Base-by-base conservation (phyloP, 2,113 vertebrate species). In the Lutjanus erythropterus region DNA sequence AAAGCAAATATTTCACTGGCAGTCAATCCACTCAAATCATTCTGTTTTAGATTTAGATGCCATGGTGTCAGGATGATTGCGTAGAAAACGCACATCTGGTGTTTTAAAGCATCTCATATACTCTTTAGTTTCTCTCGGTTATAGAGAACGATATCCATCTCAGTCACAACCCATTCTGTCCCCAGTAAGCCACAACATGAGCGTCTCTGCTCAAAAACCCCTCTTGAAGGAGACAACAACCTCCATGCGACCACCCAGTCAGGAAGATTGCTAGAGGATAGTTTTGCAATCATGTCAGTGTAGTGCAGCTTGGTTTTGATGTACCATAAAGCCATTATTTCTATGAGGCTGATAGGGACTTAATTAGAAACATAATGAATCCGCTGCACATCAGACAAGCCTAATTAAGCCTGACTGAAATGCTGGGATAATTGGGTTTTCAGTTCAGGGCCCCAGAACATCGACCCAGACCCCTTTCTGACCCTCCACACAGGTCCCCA, bases 311-410 rank as follows among this genome's bases (percentile, higher is more conserved):
- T 55, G 47, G 79, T 91, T 91, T 88, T 94, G 88, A 94, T 87
- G 91, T 89, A 85, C 75, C 81, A 86, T 90, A 81, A 82, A 91
- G 84, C 88, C 84, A 94, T 94, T 94, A 93, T 94, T 92, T 90
- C 90, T 91, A 78, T 85, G 62, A 33, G 71, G 83, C 91, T 91
- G 93, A 94, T 93, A 91, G 92, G 70, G 91, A 91, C 93, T 95
- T 94, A 94, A 95, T 95, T 95, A 93, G 92, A 91, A 94, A 92
- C 93, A 94, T 93, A 95, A 95, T 95, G 91, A 93, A 91, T 93
- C 86, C 81, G 72, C 88, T 65, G 74, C 80, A 93, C 88, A 94
- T 94, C 94, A 94, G 94, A 94, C 94, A 94, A 94, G 91, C 72
- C 90, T 93, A 94, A 95, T 95, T 94, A 94, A 92, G 92, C 83